Percentiles rank a stretch among this genome's conserved stretches.
These are phyloP conservation scores for Caerostris darwini DNA, from an alignment of 1,140 invertebrate species.

Conservation along the genomic window DNA sequence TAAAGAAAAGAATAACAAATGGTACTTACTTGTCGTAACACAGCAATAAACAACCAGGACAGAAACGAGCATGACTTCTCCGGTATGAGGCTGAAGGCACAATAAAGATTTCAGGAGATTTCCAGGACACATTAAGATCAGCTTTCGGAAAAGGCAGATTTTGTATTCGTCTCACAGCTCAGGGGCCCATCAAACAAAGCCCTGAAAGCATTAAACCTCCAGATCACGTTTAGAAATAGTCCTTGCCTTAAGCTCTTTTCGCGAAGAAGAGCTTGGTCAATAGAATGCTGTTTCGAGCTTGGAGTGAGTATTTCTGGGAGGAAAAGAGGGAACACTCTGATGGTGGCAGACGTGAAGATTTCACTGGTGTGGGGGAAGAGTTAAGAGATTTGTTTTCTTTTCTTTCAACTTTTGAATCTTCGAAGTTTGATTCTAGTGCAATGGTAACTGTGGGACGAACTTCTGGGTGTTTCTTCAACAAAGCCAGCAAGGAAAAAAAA, in stretches of 20 bases:
- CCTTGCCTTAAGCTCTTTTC: conserved; percentile 72
- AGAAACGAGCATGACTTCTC: conserved; percentile 61
- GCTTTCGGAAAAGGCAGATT: conserved; percentile 70
- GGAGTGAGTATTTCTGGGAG: conserved; percentile 41
- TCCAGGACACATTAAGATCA: conserved; percentile 74
- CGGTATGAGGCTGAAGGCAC: conserved; percentile 58
- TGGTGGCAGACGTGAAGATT: conserved; percentile 62
- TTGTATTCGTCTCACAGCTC: conserved; percentile 71
- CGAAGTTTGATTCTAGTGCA: conserved; percentile 6
- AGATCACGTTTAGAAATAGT: conserved; percentile 74
- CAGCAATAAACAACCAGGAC: conserved; percentile 57
- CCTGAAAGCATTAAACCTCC: conserved; percentile 76
- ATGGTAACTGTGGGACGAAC: conserved; percentile 7
- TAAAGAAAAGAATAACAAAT: neutral
- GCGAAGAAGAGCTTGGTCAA: conserved; percentile 70
- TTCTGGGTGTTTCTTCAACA: neutral
- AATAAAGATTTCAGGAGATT: conserved; percentile 76
- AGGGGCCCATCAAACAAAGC: conserved; percentile 75
- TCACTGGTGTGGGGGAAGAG: conserved; percentile 40
- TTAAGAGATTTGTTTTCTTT: conserved; percentile 76
- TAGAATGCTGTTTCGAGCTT: conserved; percentile 70
- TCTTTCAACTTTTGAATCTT: conserved; percentile 45
- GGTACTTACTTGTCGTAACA: conserved; percentile 60
- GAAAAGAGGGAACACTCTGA: conserved; percentile 55
- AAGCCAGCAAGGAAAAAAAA: neutral